Evolutionary conservation across 2,888 invertebrate species (phyloP).

Genomic region (Ischnus inquisitorius): DNA sequence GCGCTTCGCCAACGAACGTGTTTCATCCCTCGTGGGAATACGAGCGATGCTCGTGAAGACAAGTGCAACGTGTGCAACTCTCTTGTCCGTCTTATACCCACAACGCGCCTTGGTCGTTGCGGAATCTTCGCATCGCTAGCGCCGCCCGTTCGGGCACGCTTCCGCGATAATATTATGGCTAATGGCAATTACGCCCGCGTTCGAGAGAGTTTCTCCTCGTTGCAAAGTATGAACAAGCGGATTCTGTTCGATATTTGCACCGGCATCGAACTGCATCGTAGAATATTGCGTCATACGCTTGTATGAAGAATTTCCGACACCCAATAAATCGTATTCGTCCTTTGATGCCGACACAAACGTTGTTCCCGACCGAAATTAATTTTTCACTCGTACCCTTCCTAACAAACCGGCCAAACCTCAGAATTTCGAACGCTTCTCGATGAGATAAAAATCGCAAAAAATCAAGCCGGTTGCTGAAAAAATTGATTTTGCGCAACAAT

Average conservation of each 20-base stretch:
- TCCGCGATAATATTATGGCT: constrained; percentile 51
- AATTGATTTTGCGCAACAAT: no score
- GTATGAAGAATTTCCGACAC: constrained; percentile 34
- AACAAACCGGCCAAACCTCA: no score
- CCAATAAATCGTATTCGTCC: constrained; percentile 3
- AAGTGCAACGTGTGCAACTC: constrained; percentile 20
- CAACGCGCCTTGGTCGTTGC: neutral
- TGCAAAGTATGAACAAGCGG: neutral
- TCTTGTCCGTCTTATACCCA: neutral
- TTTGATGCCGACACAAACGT: no score
- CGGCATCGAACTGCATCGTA: neutral
- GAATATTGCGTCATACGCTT: constrained; percentile 10
- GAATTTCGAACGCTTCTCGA: no score
- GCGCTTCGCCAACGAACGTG: constrained; percentile 24
- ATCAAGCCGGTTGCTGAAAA: no score
- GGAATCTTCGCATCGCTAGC: neutral
- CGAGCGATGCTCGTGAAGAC: constrained; percentile 26
- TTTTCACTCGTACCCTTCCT: no score
- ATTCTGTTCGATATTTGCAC: constrained; percentile 22
- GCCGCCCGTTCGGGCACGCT: neutral
- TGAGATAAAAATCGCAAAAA: no score
- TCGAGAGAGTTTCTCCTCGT: constrained; percentile 29
- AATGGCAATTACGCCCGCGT: constrained; percentile 54
- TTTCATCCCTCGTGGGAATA: constrained; percentile 54
- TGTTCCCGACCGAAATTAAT: no score